A percentile compares a stretch with the other conserved stretches of the same genome.
Evolutionary conservation across 2,113 vertebrate species (phyloP).

Genomic region (Anolis sagrei): DNA sequence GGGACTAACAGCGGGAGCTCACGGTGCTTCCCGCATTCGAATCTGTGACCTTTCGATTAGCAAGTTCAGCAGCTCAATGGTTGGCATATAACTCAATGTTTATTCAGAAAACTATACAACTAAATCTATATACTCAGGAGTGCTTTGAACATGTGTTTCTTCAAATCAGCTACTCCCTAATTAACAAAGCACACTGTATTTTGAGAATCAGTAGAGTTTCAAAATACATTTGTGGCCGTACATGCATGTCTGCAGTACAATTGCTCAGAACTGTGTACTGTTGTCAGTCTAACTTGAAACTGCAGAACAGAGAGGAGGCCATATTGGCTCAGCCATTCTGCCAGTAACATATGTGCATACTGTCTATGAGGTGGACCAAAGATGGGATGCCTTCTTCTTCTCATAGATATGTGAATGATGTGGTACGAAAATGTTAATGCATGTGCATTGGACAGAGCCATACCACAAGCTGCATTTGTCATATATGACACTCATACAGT

Average conservation of each 20-base stretch:
- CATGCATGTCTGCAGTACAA: not conserved
- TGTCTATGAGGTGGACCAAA: not conserved
- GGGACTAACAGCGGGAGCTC: no score
- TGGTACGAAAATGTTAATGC: not conserved
- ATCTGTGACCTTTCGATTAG: no score
- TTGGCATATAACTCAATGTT: no score
- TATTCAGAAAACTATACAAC: conserved; percentile 9
- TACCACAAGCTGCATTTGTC: not conserved
- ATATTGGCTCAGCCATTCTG: not conserved
- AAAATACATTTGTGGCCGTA: not conserved
- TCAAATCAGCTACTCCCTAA: not conserved
- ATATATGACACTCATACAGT: not conserved
- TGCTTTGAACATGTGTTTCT: not conserved
- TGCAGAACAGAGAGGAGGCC: not conserved
- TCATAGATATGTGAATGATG: not conserved
- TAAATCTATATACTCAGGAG: conserved; percentile 10
- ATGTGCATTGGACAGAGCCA: not conserved
- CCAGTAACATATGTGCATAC: not conserved
- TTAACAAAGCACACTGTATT: not conserved
- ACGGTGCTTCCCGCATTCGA: no score
- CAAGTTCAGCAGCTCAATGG: no score
- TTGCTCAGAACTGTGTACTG: not conserved
- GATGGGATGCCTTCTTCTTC: not conserved
- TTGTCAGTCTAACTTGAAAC: not conserved
- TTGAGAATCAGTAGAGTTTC: not conserved